phyloP scores from a whole-genome alignment of 2,113 vertebrate genomes.

The Alouatta palliata region DNA sequence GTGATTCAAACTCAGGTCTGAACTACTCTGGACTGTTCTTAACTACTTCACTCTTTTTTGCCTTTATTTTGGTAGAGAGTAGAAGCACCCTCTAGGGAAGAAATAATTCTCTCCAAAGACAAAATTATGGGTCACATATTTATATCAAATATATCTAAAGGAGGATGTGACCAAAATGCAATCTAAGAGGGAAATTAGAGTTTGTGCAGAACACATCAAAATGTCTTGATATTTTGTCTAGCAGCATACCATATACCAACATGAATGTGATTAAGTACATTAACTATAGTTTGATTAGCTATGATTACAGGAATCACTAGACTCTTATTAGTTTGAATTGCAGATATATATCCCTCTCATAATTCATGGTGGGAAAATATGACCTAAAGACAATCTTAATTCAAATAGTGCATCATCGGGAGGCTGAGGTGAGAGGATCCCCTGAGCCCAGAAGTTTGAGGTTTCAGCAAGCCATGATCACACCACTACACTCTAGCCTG shows the following conservation, averaged over 20 bases:
- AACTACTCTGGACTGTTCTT: background rate
- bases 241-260: background rate
- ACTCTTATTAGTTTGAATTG: background rate
- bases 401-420: background rate
- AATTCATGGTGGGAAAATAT: constrained; percentile 11
- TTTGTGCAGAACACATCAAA: background rate
- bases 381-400: constrained; percentile 17
- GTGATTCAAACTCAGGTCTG: background rate
- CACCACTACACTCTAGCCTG: too few relatives aligned
- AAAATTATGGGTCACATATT: background rate
- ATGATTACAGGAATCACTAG: background rate
- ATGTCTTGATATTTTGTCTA: background rate
- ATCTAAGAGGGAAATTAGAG: background rate
- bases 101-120: background rate
- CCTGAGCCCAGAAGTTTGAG: too few relatives aligned
- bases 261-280: background rate
- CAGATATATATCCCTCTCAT: constrained; percentile 4
- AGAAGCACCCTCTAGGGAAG: background rate
- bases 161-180: background rate
- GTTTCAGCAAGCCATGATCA: too few relatives aligned
- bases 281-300: background rate
- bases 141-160: background rate
- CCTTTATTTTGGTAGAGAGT: background rate
- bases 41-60: background rate
- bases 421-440: too few relatives aligned